phyloP scores from a whole-genome alignment of 2,797 vertebrate genomes.

The Pantherophis alleghaniensis region DNA sequence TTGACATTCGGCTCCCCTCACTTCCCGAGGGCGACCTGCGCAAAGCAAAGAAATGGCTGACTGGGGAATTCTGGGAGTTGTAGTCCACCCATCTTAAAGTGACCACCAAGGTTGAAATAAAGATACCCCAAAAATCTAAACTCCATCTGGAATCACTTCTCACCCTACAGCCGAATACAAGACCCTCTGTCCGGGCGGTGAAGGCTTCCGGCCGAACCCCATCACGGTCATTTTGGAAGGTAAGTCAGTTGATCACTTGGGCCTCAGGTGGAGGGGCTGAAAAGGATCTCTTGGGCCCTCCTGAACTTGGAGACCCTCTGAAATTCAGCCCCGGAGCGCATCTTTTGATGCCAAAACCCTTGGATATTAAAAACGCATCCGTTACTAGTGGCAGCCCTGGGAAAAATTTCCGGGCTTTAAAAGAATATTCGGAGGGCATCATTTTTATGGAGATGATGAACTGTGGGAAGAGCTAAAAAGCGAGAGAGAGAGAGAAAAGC shows the following conservation, averaged over 20 bases:
- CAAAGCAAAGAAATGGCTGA: too few relatives aligned
- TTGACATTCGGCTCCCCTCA: too few relatives aligned
- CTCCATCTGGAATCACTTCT: neutral
- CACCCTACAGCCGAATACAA: constrained; percentile 86
- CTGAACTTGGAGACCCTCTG: neutral
- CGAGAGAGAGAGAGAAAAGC: neutral
- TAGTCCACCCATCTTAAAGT: neutral
- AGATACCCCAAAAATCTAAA: neutral
- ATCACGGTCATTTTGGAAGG: constrained; percentile 94
- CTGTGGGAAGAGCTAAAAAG: neutral
- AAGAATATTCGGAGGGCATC: neutral
- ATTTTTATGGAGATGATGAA: neutral
- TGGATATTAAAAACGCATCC: neutral
- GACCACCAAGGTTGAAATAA: neutral
- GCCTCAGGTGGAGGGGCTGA: accelerated
- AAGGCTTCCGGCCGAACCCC: constrained; percentile 92
- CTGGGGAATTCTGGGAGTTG: neutral
- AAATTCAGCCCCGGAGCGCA: neutral
- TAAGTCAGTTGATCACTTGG: constrained; percentile 45
- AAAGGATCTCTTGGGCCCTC: neutral
- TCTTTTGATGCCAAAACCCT: neutral
- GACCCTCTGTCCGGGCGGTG: constrained; percentile 91
- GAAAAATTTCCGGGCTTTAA: neutral
- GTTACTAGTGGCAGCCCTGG: neutral
- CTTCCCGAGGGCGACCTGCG: too few relatives aligned